Percentiles rank a stretch among this genome's conserved stretches.
These are phyloP conservation scores for Phoeniculus purpureus DNA, from an alignment of 2,797 vertebrate genomes.

Conservation along the genomic window DNA sequence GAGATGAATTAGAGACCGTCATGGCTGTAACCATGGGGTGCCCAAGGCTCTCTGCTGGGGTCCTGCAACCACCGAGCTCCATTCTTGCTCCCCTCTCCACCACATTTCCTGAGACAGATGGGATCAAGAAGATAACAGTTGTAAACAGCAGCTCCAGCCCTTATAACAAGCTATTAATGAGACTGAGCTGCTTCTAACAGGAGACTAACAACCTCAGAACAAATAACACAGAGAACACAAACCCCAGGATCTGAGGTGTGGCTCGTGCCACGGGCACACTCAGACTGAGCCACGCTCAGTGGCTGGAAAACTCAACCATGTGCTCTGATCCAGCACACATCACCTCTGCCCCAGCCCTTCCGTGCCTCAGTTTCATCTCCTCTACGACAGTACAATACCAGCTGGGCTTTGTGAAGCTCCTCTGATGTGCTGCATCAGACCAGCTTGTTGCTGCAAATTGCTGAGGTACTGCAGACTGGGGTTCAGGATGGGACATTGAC, in stretches of 20 bases:
- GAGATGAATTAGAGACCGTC: neutral
- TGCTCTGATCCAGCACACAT: neutral
- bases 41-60: neutral
- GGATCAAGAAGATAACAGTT: conserved; percentile 1
- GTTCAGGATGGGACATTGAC: accelerated
- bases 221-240: neutral
- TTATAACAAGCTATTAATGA: conserved; percentile 44
- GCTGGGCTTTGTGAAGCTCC: neutral
- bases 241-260: accelerated
- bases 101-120: conserved; percentile 31
- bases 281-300: neutral
- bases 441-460: neutral
- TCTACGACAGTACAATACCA: neutral
- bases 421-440: neutral
- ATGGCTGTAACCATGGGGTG: neutral
- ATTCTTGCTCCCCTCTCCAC: neutral
- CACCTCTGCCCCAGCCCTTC: neutral
- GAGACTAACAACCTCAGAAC: neutral
- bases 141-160: neutral
- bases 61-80: neutral
- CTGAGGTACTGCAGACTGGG: neutral
- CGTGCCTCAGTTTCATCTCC: neutral
- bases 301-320: neutral
- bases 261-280: neutral
- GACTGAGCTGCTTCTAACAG: neutral